Evolutionary conservation across 2,888 invertebrate genomes (phyloP).

Genomic region (Hyalella azteca): DNA sequence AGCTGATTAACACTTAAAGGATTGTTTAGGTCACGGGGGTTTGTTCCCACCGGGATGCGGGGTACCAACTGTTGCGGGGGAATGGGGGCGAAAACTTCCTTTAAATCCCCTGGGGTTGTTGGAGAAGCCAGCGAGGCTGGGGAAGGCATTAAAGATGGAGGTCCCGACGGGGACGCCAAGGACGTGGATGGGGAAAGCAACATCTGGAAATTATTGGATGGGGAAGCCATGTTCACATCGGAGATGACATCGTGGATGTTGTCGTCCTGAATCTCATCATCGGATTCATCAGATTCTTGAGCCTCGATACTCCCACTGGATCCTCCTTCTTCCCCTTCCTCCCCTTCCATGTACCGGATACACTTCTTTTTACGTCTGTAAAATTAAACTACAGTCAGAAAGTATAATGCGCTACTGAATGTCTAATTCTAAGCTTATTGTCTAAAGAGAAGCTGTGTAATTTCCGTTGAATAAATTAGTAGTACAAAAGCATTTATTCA

Average conservation of each 20-base stretch:
- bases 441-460: too few relatives aligned
- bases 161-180: conserved; percentile 63
- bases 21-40: conserved; percentile 90
- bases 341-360: conserved; percentile 91
- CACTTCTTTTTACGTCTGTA: conserved; percentile 95
- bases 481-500: conserved; percentile 41
- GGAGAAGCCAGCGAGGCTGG: conserved; percentile 57
- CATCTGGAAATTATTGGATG: conserved; percentile 64
- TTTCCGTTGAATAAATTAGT: too few relatives aligned
- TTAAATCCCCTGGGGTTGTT: conserved; percentile 55
- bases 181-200: conserved; percentile 66
- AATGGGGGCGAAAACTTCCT: conserved; percentile 46
- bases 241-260: conserved; percentile 63
- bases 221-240: conserved; percentile 59
- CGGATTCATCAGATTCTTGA: conserved; percentile 66
- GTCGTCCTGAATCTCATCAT: conserved; percentile 61
- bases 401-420: not conserved
- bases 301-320: conserved; percentile 65
- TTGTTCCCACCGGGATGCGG: conserved; percentile 85
- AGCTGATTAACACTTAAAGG: conserved; percentile 89
- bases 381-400: conserved; percentile 6
- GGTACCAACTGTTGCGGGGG: conserved; percentile 63
- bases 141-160: conserved; percentile 59
- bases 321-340: conserved; percentile 76
- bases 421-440: too few relatives aligned